Evolutionary conservation across 2,888 invertebrate species (phyloP).

Genomic region (Oligia fasciuncula): DNA sequence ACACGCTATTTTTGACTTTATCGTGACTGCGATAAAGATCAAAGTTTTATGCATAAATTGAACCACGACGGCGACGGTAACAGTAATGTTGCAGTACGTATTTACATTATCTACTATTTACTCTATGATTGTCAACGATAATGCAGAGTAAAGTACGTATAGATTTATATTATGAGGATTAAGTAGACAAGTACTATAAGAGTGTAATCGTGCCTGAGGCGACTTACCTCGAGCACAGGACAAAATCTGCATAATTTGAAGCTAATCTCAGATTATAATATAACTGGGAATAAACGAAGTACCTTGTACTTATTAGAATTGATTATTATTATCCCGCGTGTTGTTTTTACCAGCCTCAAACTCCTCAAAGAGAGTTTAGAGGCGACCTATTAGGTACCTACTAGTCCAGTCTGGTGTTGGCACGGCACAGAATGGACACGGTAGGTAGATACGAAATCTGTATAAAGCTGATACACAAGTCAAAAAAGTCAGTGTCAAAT

Average conservation of each 20-base stretch:
- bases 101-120: slow-evolving; percentile 54
- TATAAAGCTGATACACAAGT: background rate
- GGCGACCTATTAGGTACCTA: background rate
- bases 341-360: background rate
- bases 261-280: slow-evolving; percentile 1
- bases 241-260: slow-evolving; percentile 24
- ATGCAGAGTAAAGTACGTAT: slow-evolving; percentile 39
- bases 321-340: background rate
- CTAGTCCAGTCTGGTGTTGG: background rate
- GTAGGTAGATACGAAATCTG: background rate
- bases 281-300: background rate
- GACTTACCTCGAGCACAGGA: background rate
- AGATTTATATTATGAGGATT: slow-evolving; percentile 41
- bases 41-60: slow-evolving; percentile 35
- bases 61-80: slow-evolving; percentile 20
- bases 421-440: background rate
- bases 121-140: slow-evolving; percentile 59
- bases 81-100: slow-evolving; percentile 43
- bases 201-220: slow-evolving; percentile 17
- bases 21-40: slow-evolving; percentile 50
- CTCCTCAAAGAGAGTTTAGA: background rate
- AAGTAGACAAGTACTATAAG: slow-evolving; percentile 21
- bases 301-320: background rate
- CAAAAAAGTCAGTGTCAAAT: background rate
- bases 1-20: slow-evolving; percentile 50